Evolutionary conservation across 2,888 invertebrate species (phyloP).

Genomic region (Sphaeridia pumilis): DNA sequence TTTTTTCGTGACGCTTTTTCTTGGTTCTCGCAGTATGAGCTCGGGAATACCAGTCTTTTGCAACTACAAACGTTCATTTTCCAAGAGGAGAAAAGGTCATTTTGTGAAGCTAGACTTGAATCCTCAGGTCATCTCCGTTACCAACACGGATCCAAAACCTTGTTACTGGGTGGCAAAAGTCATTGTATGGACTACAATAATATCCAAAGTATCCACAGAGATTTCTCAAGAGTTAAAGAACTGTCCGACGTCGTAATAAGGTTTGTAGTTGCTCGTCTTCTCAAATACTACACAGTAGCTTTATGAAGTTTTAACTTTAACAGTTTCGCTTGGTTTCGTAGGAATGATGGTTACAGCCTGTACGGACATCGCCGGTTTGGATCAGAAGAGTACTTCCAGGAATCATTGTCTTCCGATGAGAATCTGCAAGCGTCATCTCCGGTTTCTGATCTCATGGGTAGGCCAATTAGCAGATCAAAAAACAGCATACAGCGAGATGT

Average conservation of each 20-base stretch:
- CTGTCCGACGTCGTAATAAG: conserved; percentile 66
- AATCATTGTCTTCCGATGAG: too few relatives aligned
- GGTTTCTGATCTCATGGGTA: conserved; percentile 70
- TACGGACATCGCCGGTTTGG: conserved; percentile 65
- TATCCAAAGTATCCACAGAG: conserved; percentile 62
- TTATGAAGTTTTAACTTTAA: too few relatives aligned
- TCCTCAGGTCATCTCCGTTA: conserved; percentile 66
- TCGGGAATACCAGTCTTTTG: conserved; percentile 32
- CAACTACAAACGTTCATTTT: conserved; percentile 33
- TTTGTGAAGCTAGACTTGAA: conserved; percentile 45
- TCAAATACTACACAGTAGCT: too few relatives aligned
- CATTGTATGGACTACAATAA: conserved; percentile 61
- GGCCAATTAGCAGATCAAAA: conserved; percentile 65
- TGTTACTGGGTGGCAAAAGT: conserved; percentile 59
- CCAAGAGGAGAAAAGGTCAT: conserved; percentile 1
- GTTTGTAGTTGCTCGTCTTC: conserved; percentile 41
- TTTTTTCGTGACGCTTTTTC: too few relatives aligned
- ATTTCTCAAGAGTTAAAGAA: conserved; percentile 51
- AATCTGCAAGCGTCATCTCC: conserved; percentile 52
- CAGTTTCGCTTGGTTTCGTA: conserved; percentile 38
- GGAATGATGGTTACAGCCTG: conserved; percentile 66
- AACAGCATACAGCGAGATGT: conserved; percentile 69
- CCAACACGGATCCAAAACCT: conserved; percentile 69
- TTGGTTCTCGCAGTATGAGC: conserved; percentile 35
- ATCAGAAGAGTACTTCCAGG: conserved; percentile 67